These are phyloP conservation scores for Drosophila ustulata DNA, from an alignment of 2,888 invertebrate species.

Conservation along the genomic window DNA sequence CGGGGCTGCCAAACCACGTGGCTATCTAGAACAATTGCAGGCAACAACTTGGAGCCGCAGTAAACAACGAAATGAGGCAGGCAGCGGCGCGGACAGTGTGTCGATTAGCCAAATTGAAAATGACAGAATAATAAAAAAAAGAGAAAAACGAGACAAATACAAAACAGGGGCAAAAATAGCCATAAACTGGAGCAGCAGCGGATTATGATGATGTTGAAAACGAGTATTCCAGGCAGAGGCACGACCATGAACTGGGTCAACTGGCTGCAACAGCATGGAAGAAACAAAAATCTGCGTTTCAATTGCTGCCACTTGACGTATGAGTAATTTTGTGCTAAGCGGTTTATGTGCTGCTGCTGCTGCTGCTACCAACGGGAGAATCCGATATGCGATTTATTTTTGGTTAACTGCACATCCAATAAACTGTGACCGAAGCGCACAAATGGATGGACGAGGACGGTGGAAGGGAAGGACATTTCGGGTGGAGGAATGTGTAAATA, in stretches of 20 bases:
- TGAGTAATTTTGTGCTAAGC: constrained; percentile 77
- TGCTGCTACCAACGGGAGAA: constrained; percentile 36
- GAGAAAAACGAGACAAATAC: constrained; percentile 9
- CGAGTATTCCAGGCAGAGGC: not conserved
- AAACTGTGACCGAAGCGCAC: constrained; percentile 50
- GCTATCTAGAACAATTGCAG: constrained; percentile 67
- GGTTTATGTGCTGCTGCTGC: constrained; percentile 62
- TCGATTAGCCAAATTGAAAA: constrained; percentile 78
- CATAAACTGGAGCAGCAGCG: constrained; percentile 49
- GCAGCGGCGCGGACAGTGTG: constrained; percentile 44
- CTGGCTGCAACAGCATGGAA: constrained; percentile 4
- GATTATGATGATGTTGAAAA: constrained; percentile 58
- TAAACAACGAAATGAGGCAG: constrained; percentile 39
- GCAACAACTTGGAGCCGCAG: constrained; percentile 12
- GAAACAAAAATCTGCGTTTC: constrained; percentile 34
- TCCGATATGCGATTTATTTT: constrained; percentile 78
- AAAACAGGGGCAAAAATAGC: constrained; percentile 35
- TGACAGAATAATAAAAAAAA: constrained; percentile 54
- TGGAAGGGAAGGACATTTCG: not conserved
- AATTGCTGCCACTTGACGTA: constrained; percentile 65
- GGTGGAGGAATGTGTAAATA: constrained; percentile 65
- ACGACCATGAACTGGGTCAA: constrained; percentile 39
- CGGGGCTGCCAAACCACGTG: constrained; percentile 70
- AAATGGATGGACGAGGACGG: not conserved
- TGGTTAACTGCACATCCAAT: constrained; percentile 79